A percentile compares a stretch with the other conserved stretches of the same genome.
Evolutionary conservation across 2,113 vertebrate species (phyloP).

Genomic region (Atherinomorus stipes): DNA sequence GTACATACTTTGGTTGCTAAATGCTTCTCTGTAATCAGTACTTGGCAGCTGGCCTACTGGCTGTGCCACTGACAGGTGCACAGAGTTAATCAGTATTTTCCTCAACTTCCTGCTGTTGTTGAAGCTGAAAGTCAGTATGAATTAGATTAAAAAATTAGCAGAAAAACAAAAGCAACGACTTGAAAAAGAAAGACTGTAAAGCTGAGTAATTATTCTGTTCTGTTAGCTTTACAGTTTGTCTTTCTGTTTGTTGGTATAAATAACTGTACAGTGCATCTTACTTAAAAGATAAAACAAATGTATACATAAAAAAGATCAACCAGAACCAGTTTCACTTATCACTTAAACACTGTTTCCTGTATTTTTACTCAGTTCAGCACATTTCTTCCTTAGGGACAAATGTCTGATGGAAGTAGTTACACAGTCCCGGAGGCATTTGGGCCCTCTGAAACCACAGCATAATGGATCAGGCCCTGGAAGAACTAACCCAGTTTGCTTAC

Average conservation of each 20-base stretch:
- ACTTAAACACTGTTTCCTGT: neutral
- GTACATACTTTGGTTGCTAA: too few relatives aligned
- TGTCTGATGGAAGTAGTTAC: constrained; percentile 51
- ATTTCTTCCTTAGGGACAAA: constrained; percentile 32
- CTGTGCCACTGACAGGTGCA: too few relatives aligned
- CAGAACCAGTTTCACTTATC: neutral
- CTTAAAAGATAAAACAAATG: neutral
- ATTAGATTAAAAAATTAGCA: too few relatives aligned
- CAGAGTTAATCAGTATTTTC: too few relatives aligned
- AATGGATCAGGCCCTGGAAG: constrained; percentile 68
- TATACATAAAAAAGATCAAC: neutral
- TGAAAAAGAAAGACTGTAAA: too few relatives aligned
- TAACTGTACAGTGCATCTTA: too few relatives aligned
- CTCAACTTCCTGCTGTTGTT: too few relatives aligned
- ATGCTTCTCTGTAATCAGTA: too few relatives aligned
- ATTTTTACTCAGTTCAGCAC: constrained; percentile 41
- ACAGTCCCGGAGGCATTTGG: constrained; percentile 52
- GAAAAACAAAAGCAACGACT: too few relatives aligned
- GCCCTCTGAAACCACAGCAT: constrained; percentile 45
- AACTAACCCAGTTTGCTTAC: constrained; percentile 78
- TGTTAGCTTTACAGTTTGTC: neutral
- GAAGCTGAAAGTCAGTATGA: too few relatives aligned
- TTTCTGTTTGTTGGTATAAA: neutral
- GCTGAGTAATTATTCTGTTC: too few relatives aligned
- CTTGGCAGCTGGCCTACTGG: too few relatives aligned